Conservation (phyloP, 2,888 invertebrate genomes). For the Dicranocentrus wangi region DNA sequence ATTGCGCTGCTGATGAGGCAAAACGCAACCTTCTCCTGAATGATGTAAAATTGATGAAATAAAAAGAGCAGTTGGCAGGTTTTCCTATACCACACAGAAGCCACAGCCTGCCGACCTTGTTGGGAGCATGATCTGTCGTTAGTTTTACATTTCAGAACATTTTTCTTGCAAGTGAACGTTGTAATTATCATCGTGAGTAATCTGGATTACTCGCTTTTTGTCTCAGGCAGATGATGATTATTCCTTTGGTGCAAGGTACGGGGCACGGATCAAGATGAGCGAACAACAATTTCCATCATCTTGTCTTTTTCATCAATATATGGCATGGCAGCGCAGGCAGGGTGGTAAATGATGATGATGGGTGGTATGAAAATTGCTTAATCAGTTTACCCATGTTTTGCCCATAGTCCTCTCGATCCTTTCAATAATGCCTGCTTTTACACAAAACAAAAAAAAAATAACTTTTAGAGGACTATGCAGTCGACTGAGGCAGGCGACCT, state of each 20-base stretch:
- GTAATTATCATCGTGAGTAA: conserved; percentile 31
- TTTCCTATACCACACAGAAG: conserved; percentile 1
- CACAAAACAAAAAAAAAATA: too few relatives aligned
- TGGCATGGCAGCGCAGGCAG: background rate
- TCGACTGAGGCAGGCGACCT: too few relatives aligned
- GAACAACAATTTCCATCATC: conserved; percentile 24
- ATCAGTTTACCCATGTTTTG: conserved; percentile 25
- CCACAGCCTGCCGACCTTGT: too few relatives aligned
- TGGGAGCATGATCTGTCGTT: too few relatives aligned
- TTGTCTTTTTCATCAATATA: conserved; percentile 18
- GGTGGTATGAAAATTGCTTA: conserved; percentile 54
- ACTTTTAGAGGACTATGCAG: too few relatives aligned
- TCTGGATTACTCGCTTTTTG: conserved; percentile 28
- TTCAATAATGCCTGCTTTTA: too few relatives aligned
- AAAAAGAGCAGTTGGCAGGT: conserved; percentile 19
- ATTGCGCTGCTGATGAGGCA: too few relatives aligned
- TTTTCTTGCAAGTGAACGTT: background rate
- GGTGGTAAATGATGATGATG: conserved; percentile 12
- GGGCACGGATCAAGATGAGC: background rate
- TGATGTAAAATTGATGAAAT: background rate
- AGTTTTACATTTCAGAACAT: too few relatives aligned
- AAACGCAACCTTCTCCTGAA: too few relatives aligned
- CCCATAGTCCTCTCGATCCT: too few relatives aligned
- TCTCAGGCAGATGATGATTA: conserved; percentile 3
- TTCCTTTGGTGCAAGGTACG: conserved; percentile 5